These are phyloP conservation scores for Torymus tubicola DNA, from an alignment of 2,888 invertebrate genomes.

Conservation along the genomic window DNA sequence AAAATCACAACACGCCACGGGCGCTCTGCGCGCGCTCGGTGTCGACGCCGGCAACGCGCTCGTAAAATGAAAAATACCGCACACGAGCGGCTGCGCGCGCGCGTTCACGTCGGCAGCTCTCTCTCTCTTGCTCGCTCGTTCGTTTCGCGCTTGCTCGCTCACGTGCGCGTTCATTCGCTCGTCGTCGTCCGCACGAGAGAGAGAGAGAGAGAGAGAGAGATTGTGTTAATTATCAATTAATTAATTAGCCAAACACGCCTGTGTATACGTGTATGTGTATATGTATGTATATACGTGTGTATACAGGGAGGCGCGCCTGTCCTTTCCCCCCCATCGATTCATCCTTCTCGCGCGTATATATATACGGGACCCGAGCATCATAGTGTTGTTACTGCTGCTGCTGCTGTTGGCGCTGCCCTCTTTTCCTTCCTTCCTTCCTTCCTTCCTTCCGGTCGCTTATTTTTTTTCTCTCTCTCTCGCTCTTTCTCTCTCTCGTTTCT, in stretches of 20 bases:
- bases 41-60: conserved; percentile 21
- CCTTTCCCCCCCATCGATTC: conserved; percentile 17
- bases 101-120: too few relatives aligned
- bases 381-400: background rate
- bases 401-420: background rate
- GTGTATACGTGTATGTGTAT: background rate
- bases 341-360: too few relatives aligned
- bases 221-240: conserved; percentile 69
- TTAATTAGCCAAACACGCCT: conserved; percentile 60
- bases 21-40: conserved; percentile 41
- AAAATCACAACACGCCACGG: conserved; percentile 75
- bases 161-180: too few relatives aligned
- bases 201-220: too few relatives aligned
- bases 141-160: too few relatives aligned
- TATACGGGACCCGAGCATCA: too few relatives aligned
- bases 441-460: background rate
- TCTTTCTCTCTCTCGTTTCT: background rate
- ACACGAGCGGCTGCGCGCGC: too few relatives aligned
- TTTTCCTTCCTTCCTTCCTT: background rate
- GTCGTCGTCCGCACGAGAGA: conserved; percentile 18
- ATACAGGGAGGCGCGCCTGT: conserved; percentile 7
- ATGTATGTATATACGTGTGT: too few relatives aligned
- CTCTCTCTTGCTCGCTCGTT: conserved; percentile 25
- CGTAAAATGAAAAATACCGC: conserved; percentile 67
- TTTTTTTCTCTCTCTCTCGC: background rate